Evolutionary conservation across 2,113 vertebrate genomes (phyloP).

Genomic region (Dicentrarchus labrax): DNA sequence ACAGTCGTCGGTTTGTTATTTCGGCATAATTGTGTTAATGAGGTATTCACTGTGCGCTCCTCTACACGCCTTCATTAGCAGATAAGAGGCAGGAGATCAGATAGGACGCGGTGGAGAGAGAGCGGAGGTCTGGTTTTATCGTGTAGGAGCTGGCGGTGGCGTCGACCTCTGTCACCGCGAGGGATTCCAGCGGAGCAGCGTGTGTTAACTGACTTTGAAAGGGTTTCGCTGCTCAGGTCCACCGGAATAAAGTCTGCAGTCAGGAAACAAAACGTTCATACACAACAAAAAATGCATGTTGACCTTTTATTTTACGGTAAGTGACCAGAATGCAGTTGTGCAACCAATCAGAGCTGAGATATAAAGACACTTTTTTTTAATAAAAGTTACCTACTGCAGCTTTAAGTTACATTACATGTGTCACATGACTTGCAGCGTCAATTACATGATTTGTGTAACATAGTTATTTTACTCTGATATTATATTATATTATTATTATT

Average conservation of each 20-base stretch:
- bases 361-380: too few species aligned
- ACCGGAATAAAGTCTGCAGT: not conserved
- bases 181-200: not conserved
- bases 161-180: conserved; percentile 29
- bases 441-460: too few species aligned
- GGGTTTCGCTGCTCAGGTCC: not conserved
- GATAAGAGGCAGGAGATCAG: conserved; percentile 32
- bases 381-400: too few species aligned
- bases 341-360: too few species aligned
- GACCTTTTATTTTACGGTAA: too few species aligned
- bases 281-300: too few species aligned
- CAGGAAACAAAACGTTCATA: not conserved
- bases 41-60: not conserved
- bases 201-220: conserved; percentile 16
- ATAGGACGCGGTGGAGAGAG: not conserved
- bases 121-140: conserved; percentile 36
- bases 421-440: too few species aligned
- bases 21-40: conserved; percentile 40
- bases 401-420: too few species aligned
- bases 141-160: not conserved
- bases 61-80: conserved; percentile 27
- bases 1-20: not conserved
- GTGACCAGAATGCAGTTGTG: too few species aligned
- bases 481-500: too few species aligned
- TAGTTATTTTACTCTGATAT: too few species aligned